Base-by-base conservation (phyloP, 2,113 vertebrate species). In the Chrysemys picta region DNA sequence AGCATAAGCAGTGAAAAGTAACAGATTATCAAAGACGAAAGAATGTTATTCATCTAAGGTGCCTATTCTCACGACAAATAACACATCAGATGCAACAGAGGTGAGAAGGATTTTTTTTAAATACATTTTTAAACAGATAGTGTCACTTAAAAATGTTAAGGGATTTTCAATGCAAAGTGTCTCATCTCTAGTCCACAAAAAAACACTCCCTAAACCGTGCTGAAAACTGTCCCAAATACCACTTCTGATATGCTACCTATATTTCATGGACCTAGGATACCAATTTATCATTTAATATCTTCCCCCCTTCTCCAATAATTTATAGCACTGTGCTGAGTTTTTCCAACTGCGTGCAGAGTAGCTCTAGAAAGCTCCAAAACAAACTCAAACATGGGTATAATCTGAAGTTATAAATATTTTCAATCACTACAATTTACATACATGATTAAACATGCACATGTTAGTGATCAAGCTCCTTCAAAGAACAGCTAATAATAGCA, bases 1-100 rank as follows among this genome's bases (percentile, higher is more conserved):
- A 80, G 38, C 62, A 53, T 56, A 84, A 92, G 84, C 25, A 78
- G 31, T 84, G 92, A 76, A 85, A 95, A 92, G 31, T 75, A 94
- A 93, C 0, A 82, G 62, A 53, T 88, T 93, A 96, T 91, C 88
- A 82, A 90, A 96, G 90, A 29, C 19, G 85, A 92, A 95, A 91
- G 78, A 89, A 10, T 50, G 19, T 38, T 72, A 94, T 88, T 62
- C 93, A 62, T 65, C 90, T 88, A 88, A 92, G 90, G 91, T 95
- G 25, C 38, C 94, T 80, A 82, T 83, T 94, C 75, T 83, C 50
- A 22, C 50, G 85, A 91, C 57, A 92, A 25, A 8, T 52, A 17
- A 92, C 21, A 24, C 24, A 9, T 27, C 5, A 76, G n/a, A 72
- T 22, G 65, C 82, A 82, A 79, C 2, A 80, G 69, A 83, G 54